A percentile compares a stretch with the other conserved stretches of the same genome.
phyloP scores from a whole-genome alignment of 35 echinoderm and acorn worm genomes.

The Hemicentrotus pulcherrimus region DNA sequence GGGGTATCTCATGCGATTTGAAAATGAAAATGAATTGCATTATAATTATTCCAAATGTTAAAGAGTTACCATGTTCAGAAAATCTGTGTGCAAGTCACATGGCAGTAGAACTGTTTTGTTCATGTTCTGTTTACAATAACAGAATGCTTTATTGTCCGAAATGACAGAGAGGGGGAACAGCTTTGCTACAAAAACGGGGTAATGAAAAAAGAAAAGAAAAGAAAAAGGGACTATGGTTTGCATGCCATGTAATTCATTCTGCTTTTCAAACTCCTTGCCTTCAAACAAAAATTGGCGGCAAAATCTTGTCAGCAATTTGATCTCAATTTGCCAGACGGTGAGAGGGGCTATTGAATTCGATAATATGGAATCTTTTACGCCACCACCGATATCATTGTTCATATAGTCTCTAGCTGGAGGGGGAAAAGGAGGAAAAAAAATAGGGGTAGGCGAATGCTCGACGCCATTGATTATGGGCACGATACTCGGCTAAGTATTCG shows the following conservation, averaged over 20 bases:
- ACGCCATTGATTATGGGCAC: constrained; percentile 26
- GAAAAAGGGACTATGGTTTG: background rate
- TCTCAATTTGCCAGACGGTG: constrained; percentile 43
- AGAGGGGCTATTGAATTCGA: background rate
- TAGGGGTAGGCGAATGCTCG: background rate
- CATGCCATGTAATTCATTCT: background rate
- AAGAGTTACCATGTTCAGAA: background rate
- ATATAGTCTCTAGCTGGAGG: constrained; percentile 12
- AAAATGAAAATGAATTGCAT: no score
- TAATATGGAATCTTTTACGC: constrained; percentile 26
- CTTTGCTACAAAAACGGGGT: no score
- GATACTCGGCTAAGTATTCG: constrained; percentile 28
- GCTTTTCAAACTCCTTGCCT: background rate
- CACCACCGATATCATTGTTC: constrained; percentile 38
- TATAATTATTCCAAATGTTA: no score
- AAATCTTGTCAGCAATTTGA: constrained; percentile 46
- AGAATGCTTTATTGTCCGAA: background rate
- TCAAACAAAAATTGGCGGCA: constrained; percentile 37
- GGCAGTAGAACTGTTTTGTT: background rate
- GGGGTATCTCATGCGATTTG: no score
- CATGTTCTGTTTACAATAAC: background rate
- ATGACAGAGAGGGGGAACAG: background rate
- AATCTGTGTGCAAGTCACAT: background rate
- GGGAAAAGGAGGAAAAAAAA: constrained; percentile 7
- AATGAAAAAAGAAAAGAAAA: background rate